Conservation (phyloP, 1,140 invertebrate genomes). For the Nymphalis io region DNA sequence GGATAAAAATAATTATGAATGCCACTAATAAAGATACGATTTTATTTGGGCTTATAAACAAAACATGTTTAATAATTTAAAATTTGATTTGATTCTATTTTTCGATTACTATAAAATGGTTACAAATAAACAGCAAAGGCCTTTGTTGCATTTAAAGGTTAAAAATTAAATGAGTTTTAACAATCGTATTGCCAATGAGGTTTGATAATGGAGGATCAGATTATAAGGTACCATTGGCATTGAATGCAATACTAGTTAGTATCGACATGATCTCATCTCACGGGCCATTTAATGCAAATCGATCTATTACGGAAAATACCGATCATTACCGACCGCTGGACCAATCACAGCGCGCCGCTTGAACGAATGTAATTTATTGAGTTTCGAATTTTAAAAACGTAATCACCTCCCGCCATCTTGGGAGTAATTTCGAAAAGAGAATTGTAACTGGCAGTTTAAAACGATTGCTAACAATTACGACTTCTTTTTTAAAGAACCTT, state of each 20-base stretch:
- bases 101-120: constrained; percentile 2
- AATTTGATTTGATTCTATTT: background rate
- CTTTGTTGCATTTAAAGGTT: constrained; percentile 7
- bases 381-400: constrained; percentile 56
- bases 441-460: constrained; percentile 27
- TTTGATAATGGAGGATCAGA: background rate
- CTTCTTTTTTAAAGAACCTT: constrained; percentile 36
- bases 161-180: constrained; percentile 7
- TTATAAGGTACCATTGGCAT: constrained; percentile 41
- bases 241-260: constrained; percentile 57
- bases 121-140: background rate
- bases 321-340: constrained; percentile 54
- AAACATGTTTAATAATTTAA: background rate
- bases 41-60: background rate
- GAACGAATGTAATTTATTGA: constrained; percentile 64
- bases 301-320: constrained; percentile 64
- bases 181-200: background rate
- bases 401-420: constrained; percentile 41
- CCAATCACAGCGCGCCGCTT: constrained; percentile 56
- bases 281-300: constrained; percentile 73
- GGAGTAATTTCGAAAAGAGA: constrained; percentile 52
- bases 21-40: too few relatives aligned
- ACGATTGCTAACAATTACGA: constrained; percentile 32
- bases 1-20: too few relatives aligned
- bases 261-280: constrained; percentile 67